These are phyloP conservation scores for Brachypalpus laphriformis DNA, from an alignment of 2,888 invertebrate genomes.

Conservation along the genomic window DNA sequence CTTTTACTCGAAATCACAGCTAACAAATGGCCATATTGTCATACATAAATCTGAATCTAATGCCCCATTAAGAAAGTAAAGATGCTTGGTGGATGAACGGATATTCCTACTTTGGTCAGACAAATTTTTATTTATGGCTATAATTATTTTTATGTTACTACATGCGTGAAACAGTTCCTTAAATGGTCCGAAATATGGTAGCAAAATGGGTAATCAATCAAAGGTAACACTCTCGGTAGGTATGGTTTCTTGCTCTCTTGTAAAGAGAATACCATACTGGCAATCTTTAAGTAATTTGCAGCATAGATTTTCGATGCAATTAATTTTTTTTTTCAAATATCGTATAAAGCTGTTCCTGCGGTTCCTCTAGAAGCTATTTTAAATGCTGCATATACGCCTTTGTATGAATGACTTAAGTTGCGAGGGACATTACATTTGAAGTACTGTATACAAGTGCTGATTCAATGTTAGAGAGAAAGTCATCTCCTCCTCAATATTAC, in stretches of 20 bases:
- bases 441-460: too few species aligned
- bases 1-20: background rate
- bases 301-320: too few species aligned
- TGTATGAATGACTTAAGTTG: too few species aligned
- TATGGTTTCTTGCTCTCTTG: background rate
- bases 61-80: conserved; percentile 18
- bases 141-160: conserved; percentile 1
- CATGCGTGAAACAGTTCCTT: background rate
- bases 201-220: background rate
- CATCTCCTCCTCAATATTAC: too few species aligned
- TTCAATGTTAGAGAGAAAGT: too few species aligned
- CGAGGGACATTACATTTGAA: too few species aligned
- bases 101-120: background rate
- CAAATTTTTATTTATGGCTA: conserved; percentile 24
- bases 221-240: background rate
- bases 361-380: too few species aligned
- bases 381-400: too few species aligned
- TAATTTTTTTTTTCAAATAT: too few species aligned
- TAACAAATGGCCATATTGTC: background rate
- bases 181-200: background rate
- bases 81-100: background rate
- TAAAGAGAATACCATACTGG: too few species aligned
- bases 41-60: conserved; percentile 24
- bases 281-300: too few species aligned
- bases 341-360: too few species aligned